Base-by-base conservation (phyloP, 2,797 vertebrate species). In the Philypnodon macrostomus region DNA sequence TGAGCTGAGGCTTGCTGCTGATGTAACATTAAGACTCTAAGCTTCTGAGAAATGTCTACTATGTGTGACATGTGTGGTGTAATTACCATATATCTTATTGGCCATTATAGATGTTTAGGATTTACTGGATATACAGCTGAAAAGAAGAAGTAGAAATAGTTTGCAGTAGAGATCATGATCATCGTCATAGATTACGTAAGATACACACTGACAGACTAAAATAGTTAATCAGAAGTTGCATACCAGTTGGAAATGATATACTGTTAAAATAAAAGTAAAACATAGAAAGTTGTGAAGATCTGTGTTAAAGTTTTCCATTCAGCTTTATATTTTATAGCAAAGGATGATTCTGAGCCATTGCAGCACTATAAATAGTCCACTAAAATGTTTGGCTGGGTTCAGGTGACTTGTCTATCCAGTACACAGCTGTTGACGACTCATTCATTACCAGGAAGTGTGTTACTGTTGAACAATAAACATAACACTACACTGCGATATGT, bases 281-380 rank as follows among this genome's bases (percentile, higher is more conserved):
- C n/a, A n/a, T n/a, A n/a, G n/a, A n/a, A n/a, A n/a, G 16, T 16
- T 44, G 40, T 29, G 15, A 42, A 42, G 3, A 8, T 54, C 17
- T 49, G 6, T 53, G 36, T 31, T n/a, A n/a, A n/a, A n/a, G n/a
- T n/a, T n/a, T n/a, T n/a, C n/a, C n/a, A n/a, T n/a, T n/a, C n/a
- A n/a, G n/a, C n/a, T n/a, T n/a, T n/a, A n/a, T n/a, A n/a, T n/a
- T n/a, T n/a, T n/a, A n/a, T n/a, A n/a, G n/a, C n/a, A n/a, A n/a
- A n/a, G n/a, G n/a, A n/a, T n/a, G n/a, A n/a, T n/a, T n/a, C n/a
- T n/a, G n/a, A 53, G 34, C 52, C 46, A 38, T 32, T 77, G 48
- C 50, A 58, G 46, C 39, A 38, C 80, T 85, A 75, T 75, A 84
- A 82, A 88, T 91, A 90, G 79, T 62, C 36, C 62, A 61, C 51